Percentiles rank a stretch among this genome's conserved stretches.
phyloP scores from a whole-genome alignment of 1,140 invertebrate species.

The Penaeus chinensis region DNA sequence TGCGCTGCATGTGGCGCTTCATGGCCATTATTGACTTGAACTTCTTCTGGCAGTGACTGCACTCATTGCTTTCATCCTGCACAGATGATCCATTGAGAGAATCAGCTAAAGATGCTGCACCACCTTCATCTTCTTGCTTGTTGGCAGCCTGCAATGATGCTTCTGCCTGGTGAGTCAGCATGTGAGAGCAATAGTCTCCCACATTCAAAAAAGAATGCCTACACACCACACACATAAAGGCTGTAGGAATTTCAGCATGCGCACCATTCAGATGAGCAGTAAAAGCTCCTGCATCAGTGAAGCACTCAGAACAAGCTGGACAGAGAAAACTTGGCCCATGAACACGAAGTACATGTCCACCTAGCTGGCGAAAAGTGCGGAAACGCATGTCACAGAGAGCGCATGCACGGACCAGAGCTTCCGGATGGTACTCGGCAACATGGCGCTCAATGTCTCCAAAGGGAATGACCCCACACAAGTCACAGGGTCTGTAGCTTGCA shows the following conservation, averaged over 20 bases:
- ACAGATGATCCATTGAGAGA: not conserved
- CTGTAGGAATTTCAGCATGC: conserved; percentile 29
- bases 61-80: conserved; percentile 17
- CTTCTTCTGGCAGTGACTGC: conserved; percentile 40
- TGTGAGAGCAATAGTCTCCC: conserved; percentile 41
- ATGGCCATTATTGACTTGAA: conserved; percentile 23
- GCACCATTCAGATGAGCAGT: conserved; percentile 23
- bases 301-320: conserved; percentile 31
- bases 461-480: conserved; percentile 45
- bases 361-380: conserved; percentile 51
- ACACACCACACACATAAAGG: conserved; percentile 50
- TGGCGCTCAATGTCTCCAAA: conserved; percentile 43
- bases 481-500: conserved; percentile 51
- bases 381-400: conserved; percentile 45
- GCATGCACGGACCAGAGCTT: conserved; percentile 34
- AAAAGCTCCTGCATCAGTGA: conserved; percentile 26
- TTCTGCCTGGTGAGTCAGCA: conserved; percentile 43
- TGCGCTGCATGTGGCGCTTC: conserved; percentile 29
- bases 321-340: conserved; percentile 37
- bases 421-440: conserved; percentile 44
- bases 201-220: conserved; percentile 1
- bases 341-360: conserved; percentile 37
- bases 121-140: not conserved
- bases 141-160: conserved; percentile 5
- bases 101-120: not conserved